Percentiles rank a stretch among this genome's conserved stretches.
phyloP scores from a whole-genome alignment of 2,888 invertebrate species.

The Agrotis clavis region DNA sequence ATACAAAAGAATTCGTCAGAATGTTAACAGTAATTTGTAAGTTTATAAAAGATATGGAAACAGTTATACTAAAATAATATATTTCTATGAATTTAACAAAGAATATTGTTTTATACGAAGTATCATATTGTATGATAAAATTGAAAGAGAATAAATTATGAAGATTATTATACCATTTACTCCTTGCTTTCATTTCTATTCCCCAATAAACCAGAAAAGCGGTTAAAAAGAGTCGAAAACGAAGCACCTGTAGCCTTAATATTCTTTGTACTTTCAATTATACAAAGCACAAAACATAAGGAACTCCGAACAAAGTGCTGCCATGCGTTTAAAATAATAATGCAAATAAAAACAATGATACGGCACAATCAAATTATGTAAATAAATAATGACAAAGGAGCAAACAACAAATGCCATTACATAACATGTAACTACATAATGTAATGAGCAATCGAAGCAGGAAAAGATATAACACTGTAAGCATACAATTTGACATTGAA shows the following conservation, averaged over 20 bases:
- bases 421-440: constrained; percentile 38
- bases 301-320: not conserved
- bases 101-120: constrained; percentile 91
- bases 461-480: constrained; percentile 35
- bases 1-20: constrained; percentile 87
- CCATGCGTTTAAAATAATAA: constrained; percentile 12
- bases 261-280: constrained; percentile 15
- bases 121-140: constrained; percentile 89
- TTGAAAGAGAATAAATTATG: constrained; percentile 89
- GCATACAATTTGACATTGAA: constrained; percentile 48
- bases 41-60: constrained; percentile 88
- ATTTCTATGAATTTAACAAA: constrained; percentile 91
- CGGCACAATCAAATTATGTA: constrained; percentile 47
- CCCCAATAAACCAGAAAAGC: not conserved
- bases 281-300: constrained; percentile 11
- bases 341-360: constrained; percentile 49
- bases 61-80: constrained; percentile 91
- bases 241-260: not conserved
- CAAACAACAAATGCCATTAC: constrained; percentile 44
- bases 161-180: constrained; percentile 90
- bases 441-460: constrained; percentile 34
- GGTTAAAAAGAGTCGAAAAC: not conserved
- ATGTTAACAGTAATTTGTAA: constrained; percentile 91
- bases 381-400: constrained; percentile 50
- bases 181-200: constrained; percentile 78